These are phyloP conservation scores for Magallana gigas DNA, from an alignment of 1,140 invertebrate genomes.

Conservation along the genomic window DNA sequence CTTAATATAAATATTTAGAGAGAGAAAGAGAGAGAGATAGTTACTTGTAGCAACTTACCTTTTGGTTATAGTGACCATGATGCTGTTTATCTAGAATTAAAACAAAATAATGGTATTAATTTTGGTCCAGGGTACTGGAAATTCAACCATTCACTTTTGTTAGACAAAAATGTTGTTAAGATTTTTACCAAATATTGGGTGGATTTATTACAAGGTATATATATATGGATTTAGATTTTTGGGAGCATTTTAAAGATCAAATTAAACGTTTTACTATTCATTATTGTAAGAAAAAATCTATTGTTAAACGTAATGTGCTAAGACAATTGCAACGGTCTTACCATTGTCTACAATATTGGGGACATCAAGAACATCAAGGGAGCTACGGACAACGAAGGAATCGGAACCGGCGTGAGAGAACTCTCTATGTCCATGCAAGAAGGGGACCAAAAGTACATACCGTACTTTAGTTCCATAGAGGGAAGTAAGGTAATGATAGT, in stretches of 20 bases:
- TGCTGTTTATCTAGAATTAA: conserved; percentile 47
- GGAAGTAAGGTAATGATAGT: no score
- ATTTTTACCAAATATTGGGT: conserved; percentile 30
- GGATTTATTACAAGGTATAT: not conserved
- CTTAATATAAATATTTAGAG: no score
- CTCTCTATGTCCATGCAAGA: no score
- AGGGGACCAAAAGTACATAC: no score
- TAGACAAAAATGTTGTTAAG: conserved; percentile 53
- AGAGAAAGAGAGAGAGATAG: no score
- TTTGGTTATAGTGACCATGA: conserved; percentile 62
- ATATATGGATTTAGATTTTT: conserved; percentile 48
- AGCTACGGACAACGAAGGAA: no score
- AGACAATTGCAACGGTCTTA: conserved; percentile 50
- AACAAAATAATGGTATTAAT: conserved; percentile 21
- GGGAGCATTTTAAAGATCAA: conserved; percentile 55
- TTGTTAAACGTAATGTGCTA: conserved; percentile 5
- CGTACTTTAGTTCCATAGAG: no score
- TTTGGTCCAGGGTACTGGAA: conserved; percentile 61
- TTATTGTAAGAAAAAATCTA: conserved; percentile 55
- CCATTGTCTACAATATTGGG: conserved; percentile 14
- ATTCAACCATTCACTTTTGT: conserved; percentile 56
- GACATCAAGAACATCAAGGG: no score
- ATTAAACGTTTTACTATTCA: conserved; percentile 55
- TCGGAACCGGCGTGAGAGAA: not conserved
- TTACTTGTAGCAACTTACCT: conserved; percentile 43